Base-by-base conservation (phyloP, 1,140 invertebrate genomes). In the Drusus annulatus region DNA sequence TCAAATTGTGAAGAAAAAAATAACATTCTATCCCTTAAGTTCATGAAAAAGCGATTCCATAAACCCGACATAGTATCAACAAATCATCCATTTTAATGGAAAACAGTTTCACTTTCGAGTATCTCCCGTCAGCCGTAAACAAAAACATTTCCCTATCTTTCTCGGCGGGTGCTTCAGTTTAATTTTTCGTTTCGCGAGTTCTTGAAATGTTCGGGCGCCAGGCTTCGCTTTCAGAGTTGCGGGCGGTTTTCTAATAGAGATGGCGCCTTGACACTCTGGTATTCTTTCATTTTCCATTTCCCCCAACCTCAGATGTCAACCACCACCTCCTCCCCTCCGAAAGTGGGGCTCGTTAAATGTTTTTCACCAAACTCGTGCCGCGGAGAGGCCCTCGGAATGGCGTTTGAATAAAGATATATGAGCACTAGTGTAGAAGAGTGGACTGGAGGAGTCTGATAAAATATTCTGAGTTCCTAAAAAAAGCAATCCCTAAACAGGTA, bases 261-360 rank as follows among this genome's bases (percentile, higher is more conserved):
- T 65, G 62, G 31, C 65, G 65, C 65, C 31, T 63, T 45, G 65
- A 69, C 65, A 69, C 68, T 71, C 62, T 71, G 68, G 68, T 71
- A 71, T 71, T 71, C 68, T 71, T 71, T 71, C 68, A 71, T 51
- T 51, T 51, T 51, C 68, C 45, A 23, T 25, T 52, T 16, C 68
- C 45, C 31, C 36, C 31, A 19, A 36, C 63, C 31, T 68, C 31
- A 45, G 63, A 31, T 45, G 63, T 21, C 63, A 45, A 5, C 63
- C 28, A 45, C 19, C 31, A n/a, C n/a, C n/a, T n/a, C n/a, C n/a
- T n/a, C 63, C 16, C 16, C 17, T 10, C 19, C 2, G 31, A 25
- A 28, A 15, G 28, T 25, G 23, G 68, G 68, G 45, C 36, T 71
- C 68, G 68, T 71, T 71, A 71, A 71, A 71, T 25, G 68, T 52